Conservation (phyloP, 2,888 invertebrate genomes). For the Eurytoma adleriae region DNA sequence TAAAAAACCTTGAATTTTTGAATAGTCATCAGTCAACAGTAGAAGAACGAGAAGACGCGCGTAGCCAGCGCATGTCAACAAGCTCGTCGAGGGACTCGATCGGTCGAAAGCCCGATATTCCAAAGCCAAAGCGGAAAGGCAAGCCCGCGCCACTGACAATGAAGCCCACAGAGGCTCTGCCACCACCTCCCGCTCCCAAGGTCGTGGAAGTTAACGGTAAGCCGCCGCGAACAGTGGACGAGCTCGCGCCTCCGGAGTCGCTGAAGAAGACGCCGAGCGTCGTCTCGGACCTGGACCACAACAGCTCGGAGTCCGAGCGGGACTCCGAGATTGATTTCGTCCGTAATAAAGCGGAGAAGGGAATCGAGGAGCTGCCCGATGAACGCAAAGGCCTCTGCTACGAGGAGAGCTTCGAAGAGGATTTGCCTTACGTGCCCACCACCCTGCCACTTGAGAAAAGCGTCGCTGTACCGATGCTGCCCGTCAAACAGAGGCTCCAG, state of each 20-base stretch:
- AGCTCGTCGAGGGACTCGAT: constrained; percentile 65
- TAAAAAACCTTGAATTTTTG: too few relatives aligned
- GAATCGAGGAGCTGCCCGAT: constrained; percentile 79
- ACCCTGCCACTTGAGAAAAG: constrained; percentile 91
- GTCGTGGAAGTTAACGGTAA: constrained; percentile 50
- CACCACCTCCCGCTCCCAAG: neutral
- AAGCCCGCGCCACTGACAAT: constrained; percentile 53
- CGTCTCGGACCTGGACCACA: constrained; percentile 71
- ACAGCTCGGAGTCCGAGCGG: constrained; percentile 84
- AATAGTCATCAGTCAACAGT: constrained; percentile 26
- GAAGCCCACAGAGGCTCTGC: constrained; percentile 35
- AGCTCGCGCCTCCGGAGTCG: constrained; percentile 50
- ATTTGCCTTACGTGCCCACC: constrained; percentile 92
- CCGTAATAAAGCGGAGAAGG: constrained; percentile 73
- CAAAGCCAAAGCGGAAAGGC: constrained; percentile 68
- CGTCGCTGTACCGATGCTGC: constrained; percentile 87
- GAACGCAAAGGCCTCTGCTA: constrained; percentile 88
- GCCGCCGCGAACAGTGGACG: constrained; percentile 18
- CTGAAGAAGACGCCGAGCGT: constrained; percentile 68
- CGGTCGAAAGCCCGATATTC: constrained; percentile 64
- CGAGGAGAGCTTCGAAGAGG: constrained; percentile 89
- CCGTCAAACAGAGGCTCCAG: constrained; percentile 82
- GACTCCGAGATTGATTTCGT: constrained; percentile 81
- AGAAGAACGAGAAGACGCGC: constrained; percentile 36
- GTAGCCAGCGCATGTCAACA: constrained; percentile 59